Evolutionary conservation across 2,888 invertebrate species (phyloP).

Genomic region (Pasiphila rectangulata): DNA sequence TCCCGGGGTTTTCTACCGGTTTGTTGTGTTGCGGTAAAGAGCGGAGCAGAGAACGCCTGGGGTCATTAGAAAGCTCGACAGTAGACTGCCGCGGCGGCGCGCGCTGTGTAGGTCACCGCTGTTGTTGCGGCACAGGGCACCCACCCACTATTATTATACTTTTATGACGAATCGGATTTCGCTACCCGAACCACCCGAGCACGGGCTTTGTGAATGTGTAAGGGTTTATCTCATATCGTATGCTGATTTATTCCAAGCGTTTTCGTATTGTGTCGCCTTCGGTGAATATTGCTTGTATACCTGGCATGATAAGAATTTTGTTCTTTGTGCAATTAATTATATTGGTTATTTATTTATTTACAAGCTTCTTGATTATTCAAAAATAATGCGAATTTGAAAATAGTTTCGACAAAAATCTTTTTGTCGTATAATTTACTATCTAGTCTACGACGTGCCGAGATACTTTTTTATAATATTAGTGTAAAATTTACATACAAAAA

Average conservation of each 20-base stretch:
- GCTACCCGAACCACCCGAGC: conserved; percentile 50
- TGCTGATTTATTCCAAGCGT: conserved; percentile 36
- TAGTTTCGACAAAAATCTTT: too few species aligned
- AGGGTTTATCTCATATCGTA: conserved; percentile 44
- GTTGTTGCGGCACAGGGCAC: conserved; percentile 67
- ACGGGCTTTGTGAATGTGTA: conserved; percentile 57
- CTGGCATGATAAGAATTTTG: conserved; percentile 14
- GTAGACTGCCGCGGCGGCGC: conserved; percentile 80
- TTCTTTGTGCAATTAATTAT: neutral
- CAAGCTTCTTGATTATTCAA: too few species aligned
- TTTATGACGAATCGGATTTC: conserved; percentile 80
- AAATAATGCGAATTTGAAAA: too few species aligned
- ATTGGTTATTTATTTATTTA: neutral
- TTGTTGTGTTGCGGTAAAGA: conserved; percentile 52
- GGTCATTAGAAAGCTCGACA: conserved; percentile 78
- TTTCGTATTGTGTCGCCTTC: conserved; percentile 35
- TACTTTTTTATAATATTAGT: too few species aligned
- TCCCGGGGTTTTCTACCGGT: conserved; percentile 53
- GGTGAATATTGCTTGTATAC: conserved; percentile 23
- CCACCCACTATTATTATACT: conserved; percentile 80
- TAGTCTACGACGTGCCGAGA: too few species aligned
- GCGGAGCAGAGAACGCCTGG: conserved; percentile 74
- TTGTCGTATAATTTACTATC: too few species aligned
- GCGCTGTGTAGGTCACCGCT: conserved; percentile 71
- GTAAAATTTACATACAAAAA: neutral